Percentiles rank a stretch among this genome's conserved stretches.
These are phyloP conservation scores for Eubucco bourcierii DNA, from an alignment of 2,113 vertebrate genomes.

Conservation along the genomic window DNA sequence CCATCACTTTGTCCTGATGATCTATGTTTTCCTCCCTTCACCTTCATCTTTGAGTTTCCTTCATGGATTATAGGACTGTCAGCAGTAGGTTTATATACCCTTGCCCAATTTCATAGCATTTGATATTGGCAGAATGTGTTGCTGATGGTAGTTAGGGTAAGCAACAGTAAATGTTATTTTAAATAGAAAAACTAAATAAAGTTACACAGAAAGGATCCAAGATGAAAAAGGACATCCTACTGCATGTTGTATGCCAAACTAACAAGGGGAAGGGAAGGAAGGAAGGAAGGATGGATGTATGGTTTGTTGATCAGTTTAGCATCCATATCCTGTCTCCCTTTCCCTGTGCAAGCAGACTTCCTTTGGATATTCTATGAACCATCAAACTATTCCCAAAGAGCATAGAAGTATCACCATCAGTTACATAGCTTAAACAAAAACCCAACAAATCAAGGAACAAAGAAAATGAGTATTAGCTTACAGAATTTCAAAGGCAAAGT, in stretches of 20 bases:
- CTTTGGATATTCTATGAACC: conserved; percentile 1
- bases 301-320: conserved; percentile 13
- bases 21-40: background rate
- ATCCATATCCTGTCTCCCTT: conserved; percentile 43
- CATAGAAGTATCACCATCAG: background rate
- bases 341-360: conserved; percentile 39
- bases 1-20: background rate
- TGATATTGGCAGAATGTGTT: background rate
- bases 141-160: background rate
- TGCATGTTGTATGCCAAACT: background rate
- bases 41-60: background rate
- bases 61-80: background rate
- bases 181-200: conserved; percentile 27
- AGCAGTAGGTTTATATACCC: background rate
- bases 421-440: background rate
- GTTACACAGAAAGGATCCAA: background rate
- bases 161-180: background rate
- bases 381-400: background rate
- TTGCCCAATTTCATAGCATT: background rate
- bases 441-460: background rate
- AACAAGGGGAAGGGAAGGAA: background rate
- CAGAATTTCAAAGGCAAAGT: background rate
- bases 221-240: conserved; percentile 37
- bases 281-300: conserved; percentile 27
- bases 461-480: background rate